Base-by-base conservation (phyloP, 2,113 vertebrate genomes). In the Chaetura pelagica region DNA sequence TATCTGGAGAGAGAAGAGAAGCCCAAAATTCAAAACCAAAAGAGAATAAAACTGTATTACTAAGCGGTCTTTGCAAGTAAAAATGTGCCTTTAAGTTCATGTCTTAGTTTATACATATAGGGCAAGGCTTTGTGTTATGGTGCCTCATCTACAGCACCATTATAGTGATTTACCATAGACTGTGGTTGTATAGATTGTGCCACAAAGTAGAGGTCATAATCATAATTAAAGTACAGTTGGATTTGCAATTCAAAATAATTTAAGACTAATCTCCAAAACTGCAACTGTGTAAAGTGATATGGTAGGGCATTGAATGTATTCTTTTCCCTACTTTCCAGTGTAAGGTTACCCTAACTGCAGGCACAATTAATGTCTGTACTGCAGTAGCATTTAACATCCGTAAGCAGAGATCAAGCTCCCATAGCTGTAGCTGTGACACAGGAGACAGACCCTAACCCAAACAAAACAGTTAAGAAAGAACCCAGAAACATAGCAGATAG, bases 231-330 rank as follows among this genome's bases (percentile, higher is more conserved):
- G 34, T 49, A 84, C 52, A 81, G 26, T 40, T 72, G 27, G 35
- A 96, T 95, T 97, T 91, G 92, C 58, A 96, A 89, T 93, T 96
- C 90, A 96, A 93, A 96, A 75, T 92, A 77, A 93, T 92, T 72
- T 90, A 89, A 87, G 76, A 89, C 57, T 92, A 86, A 95, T 96
- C 85, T 96, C 69, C 48, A 67, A 91, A 95, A 91, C 72, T 61
- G 48, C 4, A 0, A 34, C 55, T 77, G 42, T 90, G 72, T 19
- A 93, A 93, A 90, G 88, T 90, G 94, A 71, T 84, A 69, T 2
- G 3, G 35, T 38, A 61, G 13, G 21, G 3, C 42, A 61, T 18
- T 79, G 42, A 64, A 91, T 93, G 75, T 82, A 64, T 78, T 89
- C 9, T 82, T 87, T 87, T 32, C 20, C 9, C 10, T 8, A 1